phyloP scores from a whole-genome alignment of 2,888 invertebrate genomes.

The Enchytraeus crypticus region DNA sequence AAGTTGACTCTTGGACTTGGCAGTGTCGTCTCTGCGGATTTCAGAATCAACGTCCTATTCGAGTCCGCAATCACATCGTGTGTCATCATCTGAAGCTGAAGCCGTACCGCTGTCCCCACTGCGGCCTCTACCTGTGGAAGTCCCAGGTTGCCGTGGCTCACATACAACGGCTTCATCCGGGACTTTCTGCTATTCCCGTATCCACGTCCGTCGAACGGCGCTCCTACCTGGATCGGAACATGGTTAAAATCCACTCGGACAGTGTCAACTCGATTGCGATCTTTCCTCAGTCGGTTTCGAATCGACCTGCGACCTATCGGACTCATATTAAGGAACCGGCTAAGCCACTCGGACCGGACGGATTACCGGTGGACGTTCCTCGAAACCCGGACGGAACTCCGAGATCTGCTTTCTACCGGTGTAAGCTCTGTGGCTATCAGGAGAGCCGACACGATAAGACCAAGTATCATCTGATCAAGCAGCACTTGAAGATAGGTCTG shows the following conservation, averaged over 20 bases:
- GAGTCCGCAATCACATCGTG: conserved; percentile 16
- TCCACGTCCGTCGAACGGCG: conserved; percentile 4
- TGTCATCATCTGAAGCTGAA: conserved; percentile 17
- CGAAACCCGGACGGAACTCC: background rate
- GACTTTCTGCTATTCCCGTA: conserved; percentile 5
- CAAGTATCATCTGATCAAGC: conserved; percentile 18
- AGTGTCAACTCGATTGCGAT: conserved; percentile 11
- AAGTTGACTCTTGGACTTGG: conserved; percentile 4
- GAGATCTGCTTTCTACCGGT: conserved; percentile 9
- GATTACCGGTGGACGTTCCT: too few species aligned
- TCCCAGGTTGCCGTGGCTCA: conserved; percentile 6
- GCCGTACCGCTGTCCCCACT: conserved; percentile 14
- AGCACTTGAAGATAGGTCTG: conserved; percentile 17
- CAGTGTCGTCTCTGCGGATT: conserved; percentile 13
- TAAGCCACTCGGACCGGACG: too few species aligned
- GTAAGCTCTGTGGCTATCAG: conserved; percentile 16
- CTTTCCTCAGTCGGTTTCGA: too few species aligned
- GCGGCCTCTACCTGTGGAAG: conserved; percentile 14
- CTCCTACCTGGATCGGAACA: conserved; percentile 3
- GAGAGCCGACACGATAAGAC: conserved; percentile 14
- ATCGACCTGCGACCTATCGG: too few species aligned
- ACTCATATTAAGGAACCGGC: too few species aligned
- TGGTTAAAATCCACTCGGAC: conserved; percentile 3
- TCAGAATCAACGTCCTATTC: conserved; percentile 1
- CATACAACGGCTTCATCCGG: conserved; percentile 8